Evolutionary conservation across 2,113 vertebrate genomes (phyloP).

Genomic region (Chionodraco myersi): DNA sequence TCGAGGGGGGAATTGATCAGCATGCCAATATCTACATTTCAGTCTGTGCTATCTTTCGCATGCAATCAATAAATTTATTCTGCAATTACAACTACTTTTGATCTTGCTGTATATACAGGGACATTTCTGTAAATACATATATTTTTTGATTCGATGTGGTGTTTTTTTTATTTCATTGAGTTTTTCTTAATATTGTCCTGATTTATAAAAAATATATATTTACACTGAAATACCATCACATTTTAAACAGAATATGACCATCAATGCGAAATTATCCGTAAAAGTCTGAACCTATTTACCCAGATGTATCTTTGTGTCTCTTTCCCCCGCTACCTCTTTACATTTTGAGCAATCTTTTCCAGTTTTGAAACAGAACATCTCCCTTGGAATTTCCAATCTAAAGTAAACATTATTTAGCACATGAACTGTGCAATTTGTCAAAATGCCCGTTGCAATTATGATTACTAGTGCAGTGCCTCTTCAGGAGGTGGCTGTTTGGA

Average conservation of each 20-base stretch:
- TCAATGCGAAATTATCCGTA: too few species aligned
- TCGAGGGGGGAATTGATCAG: slow-evolving; percentile 42
- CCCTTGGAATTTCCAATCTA: neutral
- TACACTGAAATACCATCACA: too few species aligned
- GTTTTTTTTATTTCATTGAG: too few species aligned
- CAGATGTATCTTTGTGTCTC: too few species aligned
- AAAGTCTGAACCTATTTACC: too few species aligned
- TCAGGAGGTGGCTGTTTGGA: too few species aligned
- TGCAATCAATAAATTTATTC: neutral
- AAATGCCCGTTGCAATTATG: neutral
- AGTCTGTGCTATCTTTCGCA: slow-evolving; percentile 1
- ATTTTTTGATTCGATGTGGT: neutral
- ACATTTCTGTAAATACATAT: neutral
- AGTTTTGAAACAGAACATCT: neutral
- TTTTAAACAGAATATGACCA: too few species aligned
- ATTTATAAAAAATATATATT: too few species aligned
- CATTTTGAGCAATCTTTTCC: too few species aligned
- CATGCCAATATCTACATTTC: slow-evolving; percentile 39
- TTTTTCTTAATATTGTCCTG: too few species aligned
- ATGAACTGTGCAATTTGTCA: neutral
- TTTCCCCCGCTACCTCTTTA: too few species aligned
- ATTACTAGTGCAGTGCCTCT: neutral
- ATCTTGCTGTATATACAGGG: neutral
- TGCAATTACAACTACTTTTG: neutral
- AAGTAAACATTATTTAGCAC: neutral